Conservation (phyloP, 2,113 vertebrate species). For the Macquaria australasica region DNA sequence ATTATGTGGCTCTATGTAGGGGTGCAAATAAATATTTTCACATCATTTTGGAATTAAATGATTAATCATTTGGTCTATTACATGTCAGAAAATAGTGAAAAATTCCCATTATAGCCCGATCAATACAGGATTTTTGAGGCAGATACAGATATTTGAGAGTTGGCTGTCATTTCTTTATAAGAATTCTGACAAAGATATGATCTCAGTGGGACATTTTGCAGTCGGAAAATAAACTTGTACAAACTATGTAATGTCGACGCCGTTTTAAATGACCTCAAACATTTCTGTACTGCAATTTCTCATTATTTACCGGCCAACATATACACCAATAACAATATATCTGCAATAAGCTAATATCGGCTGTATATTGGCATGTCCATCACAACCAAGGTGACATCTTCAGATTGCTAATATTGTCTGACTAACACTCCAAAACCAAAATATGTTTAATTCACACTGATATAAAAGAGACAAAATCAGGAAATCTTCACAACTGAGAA, state of each 20-base stretch:
- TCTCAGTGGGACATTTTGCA: not conserved
- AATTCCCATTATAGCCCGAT: not conserved
- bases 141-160: not conserved
- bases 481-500: no score
- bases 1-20: not conserved
- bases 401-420: not conserved
- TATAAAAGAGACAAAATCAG: no score
- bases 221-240: no score
- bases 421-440: not conserved
- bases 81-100: not conserved
- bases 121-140: not conserved
- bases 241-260: not conserved
- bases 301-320: not conserved
- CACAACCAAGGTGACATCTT: not conserved
- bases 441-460: no score
- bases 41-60: not conserved
- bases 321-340: not conserved
- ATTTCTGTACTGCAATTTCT: not conserved
- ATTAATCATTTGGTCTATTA: constrained; percentile 6
- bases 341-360: not conserved
- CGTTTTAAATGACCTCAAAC: not conserved
- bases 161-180: not conserved
- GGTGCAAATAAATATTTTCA: not conserved
- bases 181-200: not conserved
- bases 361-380: not conserved